Percentiles rank a stretch among this genome's conserved stretches.
phyloP scores from a whole-genome alignment of 2,113 vertebrate species.

The Corythaixoides concolor region DNA sequence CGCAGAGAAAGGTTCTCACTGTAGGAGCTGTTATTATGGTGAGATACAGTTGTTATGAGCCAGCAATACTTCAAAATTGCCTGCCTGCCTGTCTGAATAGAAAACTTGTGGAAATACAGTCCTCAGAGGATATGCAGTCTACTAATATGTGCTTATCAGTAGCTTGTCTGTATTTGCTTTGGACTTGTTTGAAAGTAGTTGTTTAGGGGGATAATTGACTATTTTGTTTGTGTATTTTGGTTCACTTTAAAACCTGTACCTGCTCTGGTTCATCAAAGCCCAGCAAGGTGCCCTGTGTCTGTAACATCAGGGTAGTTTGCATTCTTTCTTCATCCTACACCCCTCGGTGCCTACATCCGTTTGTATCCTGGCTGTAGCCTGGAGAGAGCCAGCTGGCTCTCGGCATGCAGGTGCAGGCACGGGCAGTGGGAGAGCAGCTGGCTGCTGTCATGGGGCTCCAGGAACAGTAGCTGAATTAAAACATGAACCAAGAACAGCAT shows the following conservation, averaged over 20 bases:
- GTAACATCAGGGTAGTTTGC: neutral
- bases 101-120: neutral
- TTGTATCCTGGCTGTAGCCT: neutral
- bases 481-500: neutral
- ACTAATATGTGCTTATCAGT: neutral
- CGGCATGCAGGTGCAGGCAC: neutral
- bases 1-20: neutral
- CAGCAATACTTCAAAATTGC: neutral
- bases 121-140: neutral
- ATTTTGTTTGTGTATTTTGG: neutral
- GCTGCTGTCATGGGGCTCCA: neutral
- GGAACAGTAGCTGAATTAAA: neutral
- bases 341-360: rapidly evolving
- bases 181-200: neutral
- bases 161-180: neutral
- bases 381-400: neutral
- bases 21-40: neutral
- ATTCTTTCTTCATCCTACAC: neutral
- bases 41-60: neutral
- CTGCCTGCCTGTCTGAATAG: neutral
- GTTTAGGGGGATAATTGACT: neutral
- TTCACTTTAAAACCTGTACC: neutral
- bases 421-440: neutral
- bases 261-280: neutral
- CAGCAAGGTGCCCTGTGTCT: neutral